Percentiles rank a stretch among this genome's conserved stretches.
These are phyloP conservation scores for Erebia aethiops DNA, from an alignment of 2,888 invertebrate species.

Conservation along the genomic window DNA sequence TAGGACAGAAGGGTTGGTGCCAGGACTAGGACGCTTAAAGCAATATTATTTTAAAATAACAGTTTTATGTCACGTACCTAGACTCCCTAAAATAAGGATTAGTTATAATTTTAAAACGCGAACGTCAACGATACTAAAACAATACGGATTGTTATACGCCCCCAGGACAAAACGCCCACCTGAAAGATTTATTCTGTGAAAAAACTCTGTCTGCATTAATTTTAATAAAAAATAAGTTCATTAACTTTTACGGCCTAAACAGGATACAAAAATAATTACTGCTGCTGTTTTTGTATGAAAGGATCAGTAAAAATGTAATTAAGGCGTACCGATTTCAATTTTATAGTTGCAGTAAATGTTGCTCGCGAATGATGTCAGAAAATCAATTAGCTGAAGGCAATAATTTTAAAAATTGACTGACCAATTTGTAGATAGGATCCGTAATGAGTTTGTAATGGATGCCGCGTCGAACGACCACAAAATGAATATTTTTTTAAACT, in stretches of 20 bases:
- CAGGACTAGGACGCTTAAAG: no score
- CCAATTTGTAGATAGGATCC: slow-evolving; percentile 38
- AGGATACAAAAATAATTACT: slow-evolving; percentile 3
- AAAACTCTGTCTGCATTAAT: background rate
- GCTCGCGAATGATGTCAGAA: slow-evolving; percentile 23
- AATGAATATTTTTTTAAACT: slow-evolving; percentile 17
- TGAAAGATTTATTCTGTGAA: no score
- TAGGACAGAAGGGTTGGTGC: no score
- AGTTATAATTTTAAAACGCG: no score
- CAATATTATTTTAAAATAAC: no score
- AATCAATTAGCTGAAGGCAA: slow-evolving; percentile 32
- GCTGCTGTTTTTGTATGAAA: background rate
- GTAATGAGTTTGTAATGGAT: slow-evolving; percentile 40
- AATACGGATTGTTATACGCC: no score
- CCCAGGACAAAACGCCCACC: no score
- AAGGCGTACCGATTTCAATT: slow-evolving; percentile 17
- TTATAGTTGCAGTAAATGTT: slow-evolving; percentile 25
- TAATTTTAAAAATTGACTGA: slow-evolving; percentile 34
- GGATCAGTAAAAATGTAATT: background rate
- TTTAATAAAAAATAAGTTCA: slow-evolving; percentile 6
- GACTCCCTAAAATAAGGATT: no score
- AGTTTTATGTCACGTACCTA: no score
- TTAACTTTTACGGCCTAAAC: background rate
- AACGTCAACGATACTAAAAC: no score
- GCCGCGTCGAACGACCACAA: slow-evolving; percentile 22